Evolutionary conservation across 1,140 invertebrate genomes (phyloP).

Genomic region (Ips typographus): DNA sequence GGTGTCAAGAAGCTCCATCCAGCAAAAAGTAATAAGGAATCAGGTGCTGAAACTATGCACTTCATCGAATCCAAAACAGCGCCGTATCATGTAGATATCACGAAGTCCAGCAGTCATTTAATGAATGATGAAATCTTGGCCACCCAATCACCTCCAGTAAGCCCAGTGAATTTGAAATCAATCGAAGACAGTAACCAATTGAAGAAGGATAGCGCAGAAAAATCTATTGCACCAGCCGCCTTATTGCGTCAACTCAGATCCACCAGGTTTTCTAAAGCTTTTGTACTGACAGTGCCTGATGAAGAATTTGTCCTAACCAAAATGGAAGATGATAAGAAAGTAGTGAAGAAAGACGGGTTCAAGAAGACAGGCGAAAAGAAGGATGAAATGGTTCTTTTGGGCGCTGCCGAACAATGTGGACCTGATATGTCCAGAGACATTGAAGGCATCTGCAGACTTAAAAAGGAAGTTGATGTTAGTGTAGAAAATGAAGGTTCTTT

Average conservation of each 20-base stretch:
- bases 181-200: constrained; percentile 24
- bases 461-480: constrained; percentile 28
- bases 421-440: constrained; percentile 60
- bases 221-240: neutral
- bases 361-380: constrained; percentile 41
- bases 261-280: constrained; percentile 35
- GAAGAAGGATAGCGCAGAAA: constrained; percentile 3
- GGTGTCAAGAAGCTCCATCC: constrained; percentile 9
- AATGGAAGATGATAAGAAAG: constrained; percentile 32
- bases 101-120: constrained; percentile 40
- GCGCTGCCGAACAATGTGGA: constrained; percentile 63
- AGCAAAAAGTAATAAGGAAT: constrained; percentile 21
- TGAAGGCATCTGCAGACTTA: constrained; percentile 54
- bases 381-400: constrained; percentile 56
- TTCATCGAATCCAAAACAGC: constrained; percentile 52
- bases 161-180: constrained; percentile 30
- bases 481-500: neutral
- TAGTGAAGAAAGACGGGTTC: constrained; percentile 36
- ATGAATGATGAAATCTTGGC: constrained; percentile 24
- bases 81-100: constrained; percentile 51
- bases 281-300: constrained; percentile 45
- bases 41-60: constrained; percentile 40
- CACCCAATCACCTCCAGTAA: constrained; percentile 38
- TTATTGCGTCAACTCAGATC: constrained; percentile 12
- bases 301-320: constrained; percentile 40